A percentile compares a stretch with the other conserved stretches of the same genome.
phyloP scores from a whole-genome alignment of 1,140 invertebrate species.

The Apis dorsata region DNA sequence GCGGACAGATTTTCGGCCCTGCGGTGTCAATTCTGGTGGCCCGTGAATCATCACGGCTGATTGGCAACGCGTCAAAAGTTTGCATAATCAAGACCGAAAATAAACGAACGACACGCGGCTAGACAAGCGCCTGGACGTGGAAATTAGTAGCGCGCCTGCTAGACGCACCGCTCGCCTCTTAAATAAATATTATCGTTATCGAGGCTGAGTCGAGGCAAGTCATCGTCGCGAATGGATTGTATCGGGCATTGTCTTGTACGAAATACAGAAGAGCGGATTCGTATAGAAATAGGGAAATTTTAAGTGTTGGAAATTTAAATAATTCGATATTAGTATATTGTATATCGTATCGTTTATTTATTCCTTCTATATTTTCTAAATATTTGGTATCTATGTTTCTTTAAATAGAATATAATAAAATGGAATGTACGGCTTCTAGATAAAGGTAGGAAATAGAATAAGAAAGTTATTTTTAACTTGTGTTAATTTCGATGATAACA shows the following conservation, averaged over 20 bases:
- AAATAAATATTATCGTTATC: constrained; percentile 15
- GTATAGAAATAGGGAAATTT: neutral
- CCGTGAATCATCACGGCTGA: constrained; percentile 44
- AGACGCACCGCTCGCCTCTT: neutral
- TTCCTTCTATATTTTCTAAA: too few species aligned
- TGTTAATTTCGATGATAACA: too few species aligned
- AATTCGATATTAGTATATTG: too few species aligned
- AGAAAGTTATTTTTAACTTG: too few species aligned
- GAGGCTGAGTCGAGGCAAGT: neutral
- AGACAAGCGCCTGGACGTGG: constrained; percentile 25
- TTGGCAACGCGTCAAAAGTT: constrained; percentile 58
- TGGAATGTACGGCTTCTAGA: too few species aligned
- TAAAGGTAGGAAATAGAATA: too few species aligned
- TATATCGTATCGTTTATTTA: too few species aligned
- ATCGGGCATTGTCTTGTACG: neutral
- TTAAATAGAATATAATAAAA: too few species aligned
- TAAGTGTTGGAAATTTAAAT: too few species aligned
- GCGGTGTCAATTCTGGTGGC: neutral
- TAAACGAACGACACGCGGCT: constrained; percentile 44
- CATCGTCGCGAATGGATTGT: too few species aligned
- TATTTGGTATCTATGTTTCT: too few species aligned
- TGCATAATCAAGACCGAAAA: constrained; percentile 60
- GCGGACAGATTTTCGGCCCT: constrained; percentile 17
- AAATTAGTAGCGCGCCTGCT: constrained; percentile 33
- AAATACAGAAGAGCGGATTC: neutral